Evolutionary conservation across 2,797 vertebrate species (phyloP).

Genomic region (Sparidentex hasta): DNA sequence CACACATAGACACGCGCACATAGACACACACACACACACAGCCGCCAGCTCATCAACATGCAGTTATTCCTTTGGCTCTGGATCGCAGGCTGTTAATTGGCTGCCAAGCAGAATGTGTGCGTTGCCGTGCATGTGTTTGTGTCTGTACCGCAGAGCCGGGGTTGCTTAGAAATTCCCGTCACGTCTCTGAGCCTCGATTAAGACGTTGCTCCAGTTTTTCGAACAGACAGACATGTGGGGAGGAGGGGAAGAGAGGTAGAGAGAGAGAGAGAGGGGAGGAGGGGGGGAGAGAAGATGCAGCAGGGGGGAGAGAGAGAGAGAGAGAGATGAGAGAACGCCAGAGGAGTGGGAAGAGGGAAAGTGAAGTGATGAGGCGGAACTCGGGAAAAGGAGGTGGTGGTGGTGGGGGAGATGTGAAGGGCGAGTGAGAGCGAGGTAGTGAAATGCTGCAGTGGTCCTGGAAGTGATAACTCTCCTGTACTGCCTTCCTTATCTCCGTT

Average conservation of each 20-base stretch:
- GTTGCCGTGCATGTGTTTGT: constrained; percentile 51
- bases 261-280: constrained; percentile 23
- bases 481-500: constrained; percentile 42
- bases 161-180: constrained; percentile 78
- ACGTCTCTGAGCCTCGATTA: constrained; percentile 83
- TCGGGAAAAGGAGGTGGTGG: constrained; percentile 13
- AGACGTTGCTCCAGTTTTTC: constrained; percentile 86
- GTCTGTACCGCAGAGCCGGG: constrained; percentile 71
- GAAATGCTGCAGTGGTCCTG: constrained; percentile 69
- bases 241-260: constrained; percentile 60
- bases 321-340: constrained; percentile 63
- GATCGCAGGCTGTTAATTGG: constrained; percentile 83
- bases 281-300: constrained; percentile 48
- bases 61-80: constrained; percentile 80
- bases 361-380: constrained; percentile 74
- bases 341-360: constrained; percentile 54
- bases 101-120: constrained; percentile 69
- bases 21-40: constrained; percentile 48
- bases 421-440: constrained; percentile 36
- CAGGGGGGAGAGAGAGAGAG: constrained; percentile 9
- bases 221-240: constrained; percentile 79
- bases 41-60: constrained; percentile 78
- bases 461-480: constrained; percentile 53
- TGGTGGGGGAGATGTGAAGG: constrained; percentile 22
- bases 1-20: constrained; percentile 36